Percentiles rank a stretch among this genome's conserved stretches.
phyloP scores from a whole-genome alignment of 2,888 invertebrate species.

The Acleris literana region DNA sequence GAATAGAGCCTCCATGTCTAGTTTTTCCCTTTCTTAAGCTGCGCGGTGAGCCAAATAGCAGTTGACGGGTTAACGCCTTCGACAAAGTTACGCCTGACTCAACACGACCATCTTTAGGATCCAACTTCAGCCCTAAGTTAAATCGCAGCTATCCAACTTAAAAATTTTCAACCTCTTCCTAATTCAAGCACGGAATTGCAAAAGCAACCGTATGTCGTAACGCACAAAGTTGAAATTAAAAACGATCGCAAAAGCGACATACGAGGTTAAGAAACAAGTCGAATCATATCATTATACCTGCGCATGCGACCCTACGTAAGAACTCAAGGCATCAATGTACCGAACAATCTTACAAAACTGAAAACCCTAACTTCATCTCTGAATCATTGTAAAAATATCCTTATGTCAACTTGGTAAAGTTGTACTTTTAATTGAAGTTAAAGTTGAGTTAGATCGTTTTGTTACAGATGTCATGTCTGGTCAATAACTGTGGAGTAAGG shows the following conservation, averaged over 20 bases:
- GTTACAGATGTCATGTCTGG: conserved; percentile 44
- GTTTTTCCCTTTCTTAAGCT: too few species aligned
- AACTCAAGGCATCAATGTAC: conserved; percentile 52
- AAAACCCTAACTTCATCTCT: neutral
- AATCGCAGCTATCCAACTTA: too few species aligned
- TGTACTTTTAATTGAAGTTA: conserved; percentile 2
- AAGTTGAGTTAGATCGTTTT: conserved; percentile 38
- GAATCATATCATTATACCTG: conserved; percentile 46
- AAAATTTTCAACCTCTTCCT: too few species aligned
- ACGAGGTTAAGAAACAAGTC: conserved; percentile 41
- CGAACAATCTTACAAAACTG: conserved; percentile 24
- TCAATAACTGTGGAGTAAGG: conserved; percentile 67
- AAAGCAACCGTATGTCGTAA: too few species aligned
- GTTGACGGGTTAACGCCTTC: neutral
- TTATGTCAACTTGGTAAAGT: conserved; percentile 2
- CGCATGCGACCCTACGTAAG: conserved; percentile 48
- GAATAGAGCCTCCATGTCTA: too few species aligned
- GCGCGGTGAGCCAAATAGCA: neutral
- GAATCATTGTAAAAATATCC: conserved; percentile 35
- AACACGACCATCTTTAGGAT: too few species aligned
- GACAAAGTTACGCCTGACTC: neutral
- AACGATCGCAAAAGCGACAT: neutral
- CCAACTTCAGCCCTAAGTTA: too few species aligned
- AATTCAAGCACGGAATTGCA: too few species aligned
- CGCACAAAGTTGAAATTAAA: neutral